These are phyloP conservation scores for Melieria crassipennis DNA, from an alignment of 2,888 invertebrate genomes.

Conservation along the genomic window DNA sequence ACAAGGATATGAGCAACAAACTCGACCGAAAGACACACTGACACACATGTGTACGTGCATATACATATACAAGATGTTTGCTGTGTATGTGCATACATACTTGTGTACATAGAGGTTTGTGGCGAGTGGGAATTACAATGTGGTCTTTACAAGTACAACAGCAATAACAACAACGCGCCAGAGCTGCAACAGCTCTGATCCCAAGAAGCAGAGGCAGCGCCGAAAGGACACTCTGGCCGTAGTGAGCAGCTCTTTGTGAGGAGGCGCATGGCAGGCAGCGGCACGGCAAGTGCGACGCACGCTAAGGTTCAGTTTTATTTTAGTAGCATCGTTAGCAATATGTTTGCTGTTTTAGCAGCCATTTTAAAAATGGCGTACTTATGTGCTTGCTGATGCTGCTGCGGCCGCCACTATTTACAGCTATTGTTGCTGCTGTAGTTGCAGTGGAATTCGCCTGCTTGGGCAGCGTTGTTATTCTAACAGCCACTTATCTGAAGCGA, in stretches of 20 bases:
- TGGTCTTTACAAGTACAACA: too few relatives aligned
- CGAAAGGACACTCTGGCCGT: background rate
- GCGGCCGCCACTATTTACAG: background rate
- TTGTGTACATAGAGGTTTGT: background rate
- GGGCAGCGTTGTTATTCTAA: constrained; percentile 8
- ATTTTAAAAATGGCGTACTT: constrained; percentile 37
- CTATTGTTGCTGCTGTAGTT: constrained; percentile 2
- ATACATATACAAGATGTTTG: too few relatives aligned
- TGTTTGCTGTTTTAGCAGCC: constrained; percentile 42
- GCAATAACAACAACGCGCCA: too few relatives aligned
- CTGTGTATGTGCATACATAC: background rate
- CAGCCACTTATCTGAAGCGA: constrained; percentile 38
- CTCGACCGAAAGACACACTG: background rate
- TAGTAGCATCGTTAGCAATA: constrained; percentile 42
- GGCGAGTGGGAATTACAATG: background rate
- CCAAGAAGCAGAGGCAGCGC: background rate
- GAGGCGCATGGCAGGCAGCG: background rate
- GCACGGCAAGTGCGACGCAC: background rate
- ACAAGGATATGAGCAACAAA: background rate
- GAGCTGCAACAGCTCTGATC: too few relatives aligned
- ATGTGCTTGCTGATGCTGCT: constrained; percentile 15
- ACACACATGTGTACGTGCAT: background rate
- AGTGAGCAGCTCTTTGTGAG: background rate
- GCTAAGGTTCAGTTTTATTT: constrained; percentile 23
- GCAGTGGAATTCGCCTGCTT: background rate